Evolutionary conservation across 2,888 invertebrate species (phyloP), one percentile per base, ranked within the genome.

Genomic region (Xylota segnis): DNA sequence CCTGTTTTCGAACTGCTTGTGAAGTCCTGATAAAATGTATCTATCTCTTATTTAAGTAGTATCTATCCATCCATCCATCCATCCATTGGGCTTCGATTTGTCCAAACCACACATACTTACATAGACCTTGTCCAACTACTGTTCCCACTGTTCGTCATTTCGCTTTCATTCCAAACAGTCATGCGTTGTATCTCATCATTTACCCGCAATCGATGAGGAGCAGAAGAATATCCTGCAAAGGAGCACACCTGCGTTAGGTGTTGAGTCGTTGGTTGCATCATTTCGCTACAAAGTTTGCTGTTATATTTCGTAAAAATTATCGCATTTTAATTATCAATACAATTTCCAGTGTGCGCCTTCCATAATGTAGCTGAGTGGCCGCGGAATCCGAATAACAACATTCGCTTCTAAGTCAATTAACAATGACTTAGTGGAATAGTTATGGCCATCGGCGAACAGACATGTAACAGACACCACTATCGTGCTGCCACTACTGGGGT

Each of bases 301-400:
- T 59, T 71, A 59, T 45, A 59, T 45, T 37, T 12, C 47, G 6
- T 23, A 76, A 68, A n/a, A 58, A 76, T 50, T 58, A 76, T 76
- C 66, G 59, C 68, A 76, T 54, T 63, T 71, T 78, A 78, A 78
- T 78, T 78, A 78, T 63, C 70, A 78, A 78, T 70, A 78, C 78
- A 78, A 70, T 29, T 7, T 14, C 5, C 1, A 12, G 47, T 61
- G 40, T 40, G 14, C 45, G 6, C 18, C 29, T 6, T 3, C 9
- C 2, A 9, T 18, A 27, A 65, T 23, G n/a, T 58, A 32, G 14
- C 18, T 16, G 12, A 54, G 9, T 40, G 14, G 52, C 54, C 43
- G n/a, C 52, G 4, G 52, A 61, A 34, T 16, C 52, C 43, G 45
- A 52, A 56, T 56, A 70, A 68, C 68, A 54, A 29, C 54, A 14